Base-by-base conservation (phyloP, 2,797 vertebrate genomes). In the Microcaecilia unicolor region DNA sequence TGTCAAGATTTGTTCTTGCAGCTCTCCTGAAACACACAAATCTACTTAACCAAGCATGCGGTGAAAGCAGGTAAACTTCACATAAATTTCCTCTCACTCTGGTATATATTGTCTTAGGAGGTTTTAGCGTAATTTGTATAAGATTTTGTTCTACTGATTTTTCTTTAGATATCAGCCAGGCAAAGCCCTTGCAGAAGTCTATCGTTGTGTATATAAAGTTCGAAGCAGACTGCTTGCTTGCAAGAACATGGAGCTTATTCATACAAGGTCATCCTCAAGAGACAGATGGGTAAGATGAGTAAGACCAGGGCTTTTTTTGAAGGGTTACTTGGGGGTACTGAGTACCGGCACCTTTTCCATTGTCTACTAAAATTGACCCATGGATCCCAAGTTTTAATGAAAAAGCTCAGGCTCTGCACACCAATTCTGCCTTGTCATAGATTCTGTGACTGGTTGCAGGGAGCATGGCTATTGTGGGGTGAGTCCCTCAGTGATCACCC, bases 281-380 rank as follows among this genome's bases (percentile, higher is more conserved):
- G 93, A 98, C 50, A 87, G 93, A 80, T 90, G 92, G 86, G 95
- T 98, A 81, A 81, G 74, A 78, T 89, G 87, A 84, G 90, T 93
- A 76, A 81, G 72, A 30, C n/a, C n/a, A n/a, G n/a, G n/a, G n/a
- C n/a, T n/a, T n/a, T n/a, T n/a, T n/a, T n/a, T n/a, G n/a, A n/a
- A n/a, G n/a, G n/a, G n/a, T n/a, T n/a, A n/a, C n/a, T n/a, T n/a
- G n/a, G n/a, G n/a, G n/a, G n/a, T n/a, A n/a, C n/a, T n/a, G n/a
- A n/a, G n/a, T n/a, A n/a, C n/a, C n/a, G n/a, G n/a, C n/a, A n/a
- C n/a, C n/a, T n/a, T n/a, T n/a, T n/a, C n/a, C n/a, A n/a, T n/a
- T n/a, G n/a, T n/a, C n/a, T n/a, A n/a, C n/a, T n/a, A n/a, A n/a
- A n/a, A n/a, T n/a, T n/a, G n/a, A n/a, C n/a, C n/a, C n/a, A n/a